Conservation (phyloP, 2,888 invertebrate species). For the Nemotelus nigrinus region DNA sequence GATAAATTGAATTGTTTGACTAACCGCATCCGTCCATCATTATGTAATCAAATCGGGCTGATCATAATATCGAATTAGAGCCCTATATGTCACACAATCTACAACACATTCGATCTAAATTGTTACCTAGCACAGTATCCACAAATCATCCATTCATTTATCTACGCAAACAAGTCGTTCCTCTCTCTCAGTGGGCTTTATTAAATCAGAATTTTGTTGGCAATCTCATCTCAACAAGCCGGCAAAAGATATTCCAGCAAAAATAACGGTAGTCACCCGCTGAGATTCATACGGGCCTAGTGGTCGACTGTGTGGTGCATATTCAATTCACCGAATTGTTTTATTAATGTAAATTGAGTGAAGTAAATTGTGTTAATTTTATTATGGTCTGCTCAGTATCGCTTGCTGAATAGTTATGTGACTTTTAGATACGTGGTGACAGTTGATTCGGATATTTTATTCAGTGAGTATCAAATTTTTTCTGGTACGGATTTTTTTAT, state of each 20-base stretch:
- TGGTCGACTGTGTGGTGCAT: too few species aligned
- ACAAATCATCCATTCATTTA: too few species aligned
- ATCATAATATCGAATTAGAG: background rate
- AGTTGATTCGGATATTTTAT: background rate
- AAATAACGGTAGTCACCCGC: background rate
- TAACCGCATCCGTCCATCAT: too few species aligned
- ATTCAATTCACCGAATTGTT: background rate
- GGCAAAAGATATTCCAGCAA: too few species aligned
- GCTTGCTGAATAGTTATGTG: background rate
- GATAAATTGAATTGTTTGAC: too few species aligned
- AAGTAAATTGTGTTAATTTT: slow-evolving; percentile 8
- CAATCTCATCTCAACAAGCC: background rate
- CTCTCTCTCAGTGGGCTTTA: background rate
- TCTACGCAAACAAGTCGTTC: too few species aligned
- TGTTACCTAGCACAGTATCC: too few species aligned
- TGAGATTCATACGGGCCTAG: background rate
- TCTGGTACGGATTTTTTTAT: too few species aligned
- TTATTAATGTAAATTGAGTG: slow-evolving; percentile 6
- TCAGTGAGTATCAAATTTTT: too few species aligned
- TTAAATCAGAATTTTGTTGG: background rate
- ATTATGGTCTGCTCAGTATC: background rate
- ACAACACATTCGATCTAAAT: background rate
- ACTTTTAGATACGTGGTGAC: background rate
- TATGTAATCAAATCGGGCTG: too few species aligned
- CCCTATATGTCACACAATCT: background rate